These are phyloP conservation scores for Rhinolophus sinicus DNA, from an alignment of 2,113 vertebrate genomes.

Conservation along the genomic window DNA sequence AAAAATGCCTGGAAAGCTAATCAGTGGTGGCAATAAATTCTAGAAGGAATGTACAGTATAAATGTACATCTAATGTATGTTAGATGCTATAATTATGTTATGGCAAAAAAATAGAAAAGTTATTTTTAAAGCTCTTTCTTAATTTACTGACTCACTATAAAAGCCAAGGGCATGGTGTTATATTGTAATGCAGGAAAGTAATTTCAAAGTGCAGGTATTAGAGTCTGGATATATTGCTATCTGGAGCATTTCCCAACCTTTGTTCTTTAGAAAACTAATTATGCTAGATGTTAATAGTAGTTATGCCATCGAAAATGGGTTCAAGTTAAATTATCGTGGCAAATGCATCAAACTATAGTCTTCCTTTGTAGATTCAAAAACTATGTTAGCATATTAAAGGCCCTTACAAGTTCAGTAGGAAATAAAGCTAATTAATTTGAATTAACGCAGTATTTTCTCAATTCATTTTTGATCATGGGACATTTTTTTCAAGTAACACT, in stretches of 20 bases:
- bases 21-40: conserved; percentile 5
- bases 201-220: conserved; percentile 23
- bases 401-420: background rate
- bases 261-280: conserved; percentile 36
- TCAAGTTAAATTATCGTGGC: conserved; percentile 17
- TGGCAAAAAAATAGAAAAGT: conserved; percentile 15
- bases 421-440: conserved; percentile 39
- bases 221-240: conserved; percentile 38
- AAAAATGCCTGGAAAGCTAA: background rate
- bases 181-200: background rate
- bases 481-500: background rate
- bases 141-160: background rate
- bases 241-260: background rate
- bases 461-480: background rate
- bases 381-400: conserved; percentile 35
- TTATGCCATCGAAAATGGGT: background rate
- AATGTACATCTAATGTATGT: background rate
- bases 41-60: background rate
- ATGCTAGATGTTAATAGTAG: conserved; percentile 8
- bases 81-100: background rate
- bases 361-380: conserved; percentile 16
- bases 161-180: background rate
- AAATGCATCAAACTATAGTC: background rate
- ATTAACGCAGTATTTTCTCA: background rate
- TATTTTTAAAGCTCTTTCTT: background rate